phyloP scores from a whole-genome alignment of 1,140 invertebrate genomes.

The Drosophila bipectinata region DNA sequence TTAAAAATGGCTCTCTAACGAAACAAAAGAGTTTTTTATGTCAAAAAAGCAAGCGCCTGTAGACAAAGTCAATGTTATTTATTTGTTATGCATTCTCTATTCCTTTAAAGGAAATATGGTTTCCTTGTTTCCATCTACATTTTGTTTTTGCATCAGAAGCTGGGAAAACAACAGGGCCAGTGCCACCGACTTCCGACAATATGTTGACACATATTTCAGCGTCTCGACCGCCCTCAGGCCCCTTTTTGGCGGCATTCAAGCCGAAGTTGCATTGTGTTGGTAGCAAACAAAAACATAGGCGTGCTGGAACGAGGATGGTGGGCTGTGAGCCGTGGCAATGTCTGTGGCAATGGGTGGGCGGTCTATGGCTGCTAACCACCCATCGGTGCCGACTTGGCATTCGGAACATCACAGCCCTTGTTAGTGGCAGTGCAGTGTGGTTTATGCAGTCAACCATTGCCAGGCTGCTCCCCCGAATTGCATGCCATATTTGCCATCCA shows the following conservation, averaged over 20 bases:
- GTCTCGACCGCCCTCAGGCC: not conserved
- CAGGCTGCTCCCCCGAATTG: constrained; percentile 45
- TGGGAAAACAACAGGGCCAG: constrained; percentile 12
- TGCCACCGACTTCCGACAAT: constrained; percentile 43
- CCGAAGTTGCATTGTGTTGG: constrained; percentile 33
- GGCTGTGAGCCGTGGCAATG: not conserved
- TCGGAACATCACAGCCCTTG: constrained; percentile 31
- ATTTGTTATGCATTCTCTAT: not conserved
- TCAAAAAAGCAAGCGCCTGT: not conserved
- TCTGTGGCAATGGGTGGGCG: not conserved
- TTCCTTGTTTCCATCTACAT: constrained; percentile 15
- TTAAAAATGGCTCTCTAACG: not conserved
- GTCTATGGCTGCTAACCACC: not conserved
- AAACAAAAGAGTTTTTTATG: not conserved
- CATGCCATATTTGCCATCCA: constrained; percentile 61
- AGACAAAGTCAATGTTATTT: not conserved
- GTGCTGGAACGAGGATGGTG: not conserved
- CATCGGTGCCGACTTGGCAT: constrained; percentile 5
- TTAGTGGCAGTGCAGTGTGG: constrained; percentile 27
- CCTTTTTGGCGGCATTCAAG: constrained; percentile 4
- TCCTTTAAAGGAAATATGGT: constrained; percentile 1
- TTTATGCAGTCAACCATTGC: constrained; percentile 40
- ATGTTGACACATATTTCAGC: constrained; percentile 56
- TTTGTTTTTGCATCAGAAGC: constrained; percentile 8
- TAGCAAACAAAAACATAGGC: constrained; percentile 16